phyloP scores from a whole-genome alignment of 53 echinoderm and acorn worm species.

The Apostichopus leukothele region DNA sequence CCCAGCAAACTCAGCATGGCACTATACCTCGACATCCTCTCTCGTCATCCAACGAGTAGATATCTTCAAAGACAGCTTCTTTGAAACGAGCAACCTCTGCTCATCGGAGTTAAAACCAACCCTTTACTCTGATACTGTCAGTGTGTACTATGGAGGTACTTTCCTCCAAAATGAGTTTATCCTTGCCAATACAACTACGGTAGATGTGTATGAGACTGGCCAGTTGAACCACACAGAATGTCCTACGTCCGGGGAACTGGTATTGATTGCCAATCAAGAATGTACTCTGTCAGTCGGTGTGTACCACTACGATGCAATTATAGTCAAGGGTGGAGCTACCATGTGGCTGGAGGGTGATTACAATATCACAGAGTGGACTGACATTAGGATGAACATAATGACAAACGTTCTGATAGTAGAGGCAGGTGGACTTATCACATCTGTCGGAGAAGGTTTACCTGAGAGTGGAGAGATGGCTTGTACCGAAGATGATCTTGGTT shows the following conservation, averaged over 20 bases:
- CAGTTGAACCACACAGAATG: background rate
- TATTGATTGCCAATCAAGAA: conserved; percentile 55
- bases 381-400: conserved; percentile 54
- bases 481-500: conserved; percentile 61
- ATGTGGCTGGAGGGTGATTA: conserved; percentile 59
- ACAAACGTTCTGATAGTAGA: conserved; percentile 16
- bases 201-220: conserved; percentile 46
- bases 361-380: conserved; percentile 47
- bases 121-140: conserved; percentile 56
- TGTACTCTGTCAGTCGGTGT: conserved; percentile 61
- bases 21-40: background rate
- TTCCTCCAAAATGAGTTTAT: conserved; percentile 44
- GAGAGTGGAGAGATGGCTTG: conserved; percentile 44
- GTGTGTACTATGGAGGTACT: conserved; percentile 49
- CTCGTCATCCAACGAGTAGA: conserved; percentile 38
- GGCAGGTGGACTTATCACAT: conserved; percentile 67
- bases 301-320: conserved; percentile 54
- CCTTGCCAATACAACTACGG: conserved; percentile 27
- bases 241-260: conserved; percentile 22
- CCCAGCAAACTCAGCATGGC: conserved; percentile 52
- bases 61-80: conserved; percentile 50
- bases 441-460: conserved; percentile 56
- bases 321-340: conserved; percentile 70
- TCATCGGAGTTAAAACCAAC: conserved; percentile 31
- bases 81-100: conserved; percentile 49